Percentiles rank a stretch among this genome's conserved stretches.
phyloP scores from a whole-genome alignment of 2,113 vertebrate genomes.

The Cavia aperea region DNA sequence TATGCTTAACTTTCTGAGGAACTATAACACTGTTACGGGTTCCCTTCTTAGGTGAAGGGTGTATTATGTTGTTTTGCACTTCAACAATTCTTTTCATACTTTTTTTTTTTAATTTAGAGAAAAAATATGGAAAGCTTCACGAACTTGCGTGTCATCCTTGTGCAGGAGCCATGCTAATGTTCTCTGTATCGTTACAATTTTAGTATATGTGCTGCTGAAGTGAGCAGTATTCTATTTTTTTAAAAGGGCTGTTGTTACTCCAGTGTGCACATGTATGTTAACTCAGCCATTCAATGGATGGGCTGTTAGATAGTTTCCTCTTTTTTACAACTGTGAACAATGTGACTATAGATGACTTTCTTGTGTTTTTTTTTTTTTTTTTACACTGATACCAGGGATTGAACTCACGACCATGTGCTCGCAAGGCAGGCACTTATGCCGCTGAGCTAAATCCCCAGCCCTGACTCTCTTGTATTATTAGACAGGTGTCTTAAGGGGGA shows the following conservation, averaged over 20 bases:
- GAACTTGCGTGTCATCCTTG: too few species aligned
- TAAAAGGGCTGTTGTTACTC: neutral
- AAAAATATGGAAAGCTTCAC: too few species aligned
- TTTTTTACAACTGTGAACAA: constrained; percentile 11
- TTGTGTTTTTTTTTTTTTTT: neutral
- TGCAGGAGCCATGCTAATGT: too few species aligned
- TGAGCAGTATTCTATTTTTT: neutral
- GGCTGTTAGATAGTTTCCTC: neutral
- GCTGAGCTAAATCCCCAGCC: too few species aligned
- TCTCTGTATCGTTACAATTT: too few species aligned
- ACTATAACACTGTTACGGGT: neutral
- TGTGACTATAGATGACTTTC: constrained; percentile 8
- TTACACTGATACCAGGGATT: too few species aligned
- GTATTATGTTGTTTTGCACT: neutral
- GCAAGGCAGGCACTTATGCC: too few species aligned
- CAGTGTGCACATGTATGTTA: neutral
- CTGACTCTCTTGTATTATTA: too few species aligned
- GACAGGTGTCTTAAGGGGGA: too few species aligned
- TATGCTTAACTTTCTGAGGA: constrained; percentile 21
- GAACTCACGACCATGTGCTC: too few species aligned
- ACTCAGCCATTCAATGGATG: neutral
- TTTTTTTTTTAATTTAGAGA: neutral
- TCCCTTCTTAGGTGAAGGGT: neutral
- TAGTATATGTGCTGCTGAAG: too few species aligned
- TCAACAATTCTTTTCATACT: neutral